phyloP scores from a whole-genome alignment of 2,797 vertebrate genomes.

The Coreius guichenoti region DNA sequence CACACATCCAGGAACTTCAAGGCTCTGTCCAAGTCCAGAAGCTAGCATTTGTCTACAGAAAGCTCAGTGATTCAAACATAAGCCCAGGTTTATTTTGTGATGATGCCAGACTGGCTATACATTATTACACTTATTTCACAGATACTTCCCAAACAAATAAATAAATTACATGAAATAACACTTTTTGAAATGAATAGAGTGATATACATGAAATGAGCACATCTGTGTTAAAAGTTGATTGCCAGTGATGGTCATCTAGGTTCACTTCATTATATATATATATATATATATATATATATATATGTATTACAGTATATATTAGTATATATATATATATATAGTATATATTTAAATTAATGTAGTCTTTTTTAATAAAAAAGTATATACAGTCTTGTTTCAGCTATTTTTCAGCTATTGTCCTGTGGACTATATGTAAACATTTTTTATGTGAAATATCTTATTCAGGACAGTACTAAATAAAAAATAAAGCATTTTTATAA shows the following conservation, averaged over 20 bases:
- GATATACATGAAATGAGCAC: not conserved
- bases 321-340: too few species aligned
- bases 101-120: not conserved
- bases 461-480: too few species aligned
- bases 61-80: not conserved
- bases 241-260: not conserved
- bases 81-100: not conserved
- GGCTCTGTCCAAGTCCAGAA: conserved; percentile 20
- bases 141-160: not conserved
- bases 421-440: too few species aligned
- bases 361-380: too few species aligned
- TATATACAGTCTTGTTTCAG: too few species aligned
- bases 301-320: too few species aligned
- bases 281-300: too few species aligned
- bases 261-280: too few species aligned
- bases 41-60: conserved; percentile 20
- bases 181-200: not conserved
- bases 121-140: not conserved
- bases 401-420: too few species aligned
- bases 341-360: too few species aligned
- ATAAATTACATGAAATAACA: not conserved
- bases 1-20: conserved; percentile 9
- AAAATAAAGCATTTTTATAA: too few species aligned
- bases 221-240: not conserved
- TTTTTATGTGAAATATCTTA: too few species aligned